phyloP scores from a whole-genome alignment of 2,888 invertebrate species.

The Amblyteles armatorius region DNA sequence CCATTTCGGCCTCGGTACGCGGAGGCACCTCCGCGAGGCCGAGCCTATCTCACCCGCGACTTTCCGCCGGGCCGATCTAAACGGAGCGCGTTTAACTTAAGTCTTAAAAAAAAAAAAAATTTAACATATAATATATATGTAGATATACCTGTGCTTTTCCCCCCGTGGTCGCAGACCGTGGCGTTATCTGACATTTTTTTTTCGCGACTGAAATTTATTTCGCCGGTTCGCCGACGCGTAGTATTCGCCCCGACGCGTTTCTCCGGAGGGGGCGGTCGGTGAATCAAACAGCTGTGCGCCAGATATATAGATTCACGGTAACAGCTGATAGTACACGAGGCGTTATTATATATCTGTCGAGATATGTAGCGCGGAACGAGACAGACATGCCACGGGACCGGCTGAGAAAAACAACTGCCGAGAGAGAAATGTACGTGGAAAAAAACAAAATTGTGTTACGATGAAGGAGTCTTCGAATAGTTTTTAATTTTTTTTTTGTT shows the following conservation, averaged over 20 bases:
- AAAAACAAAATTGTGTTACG: neutral
- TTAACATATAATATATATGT: too few species aligned
- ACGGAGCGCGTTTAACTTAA: neutral
- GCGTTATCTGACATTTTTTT: neutral
- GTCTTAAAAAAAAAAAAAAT: neutral
- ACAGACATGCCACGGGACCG: constrained; percentile 18
- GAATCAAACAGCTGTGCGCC: constrained; percentile 46
- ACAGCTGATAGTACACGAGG: constrained; percentile 51
- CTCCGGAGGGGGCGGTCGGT: neutral
- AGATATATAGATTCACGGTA: constrained; percentile 4
- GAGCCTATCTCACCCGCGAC: constrained; percentile 26
- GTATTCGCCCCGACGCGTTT: neutral
- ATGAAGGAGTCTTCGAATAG: neutral
- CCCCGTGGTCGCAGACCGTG: neutral
- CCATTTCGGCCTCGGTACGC: constrained; percentile 24
- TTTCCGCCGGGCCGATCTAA: neutral
- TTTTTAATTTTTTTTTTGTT: neutral
- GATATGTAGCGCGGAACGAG: neutral
- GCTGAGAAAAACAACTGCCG: constrained; percentile 11
- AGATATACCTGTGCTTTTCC: neutral
- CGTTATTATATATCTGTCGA: neutral
- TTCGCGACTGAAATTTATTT: neutral
- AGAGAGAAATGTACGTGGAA: constrained; percentile 40
- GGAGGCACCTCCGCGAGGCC: neutral
- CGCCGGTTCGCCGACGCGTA: neutral